Evolutionary conservation across 2,113 vertebrate genomes (phyloP).

Genomic region (Columba janthina): DNA sequence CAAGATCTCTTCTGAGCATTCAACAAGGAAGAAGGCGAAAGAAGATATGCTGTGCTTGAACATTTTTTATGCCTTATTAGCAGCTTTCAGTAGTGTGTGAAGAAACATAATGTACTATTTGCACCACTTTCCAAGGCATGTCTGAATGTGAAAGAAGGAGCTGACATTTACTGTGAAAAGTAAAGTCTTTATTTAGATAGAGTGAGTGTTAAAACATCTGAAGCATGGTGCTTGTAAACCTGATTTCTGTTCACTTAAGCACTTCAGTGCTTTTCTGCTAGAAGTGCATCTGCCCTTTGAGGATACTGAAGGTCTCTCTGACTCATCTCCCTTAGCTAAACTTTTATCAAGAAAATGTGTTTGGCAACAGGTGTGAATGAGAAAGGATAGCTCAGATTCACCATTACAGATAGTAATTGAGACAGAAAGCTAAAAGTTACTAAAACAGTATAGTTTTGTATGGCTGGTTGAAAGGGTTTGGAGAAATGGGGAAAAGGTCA

Average conservation of each 20-base stretch:
- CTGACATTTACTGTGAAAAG: conserved; percentile 44
- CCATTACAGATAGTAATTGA: not conserved
- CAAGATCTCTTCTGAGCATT: not conserved
- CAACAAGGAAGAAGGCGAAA: not conserved
- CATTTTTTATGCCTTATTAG: conserved; percentile 11
- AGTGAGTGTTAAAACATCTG: conserved; percentile 35
- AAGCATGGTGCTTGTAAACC: not conserved
- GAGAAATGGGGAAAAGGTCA: not conserved
- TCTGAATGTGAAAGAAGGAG: not conserved
- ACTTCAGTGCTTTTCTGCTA: conserved; percentile 13
- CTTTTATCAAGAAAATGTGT: not conserved
- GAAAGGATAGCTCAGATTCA: not conserved
- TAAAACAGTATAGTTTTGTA: not conserved
- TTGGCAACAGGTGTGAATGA: not conserved
- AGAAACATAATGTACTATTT: conserved; percentile 22
- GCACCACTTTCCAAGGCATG: not conserved
- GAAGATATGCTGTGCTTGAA: conserved; percentile 1
- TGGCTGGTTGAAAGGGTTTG: not conserved
- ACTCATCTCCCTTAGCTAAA: conserved; percentile 11
- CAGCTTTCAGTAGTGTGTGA: conserved; percentile 30
- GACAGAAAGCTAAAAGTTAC: not conserved
- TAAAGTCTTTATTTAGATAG: conserved; percentile 33
- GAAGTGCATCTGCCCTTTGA: not conserved
- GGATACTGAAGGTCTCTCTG: not conserved
- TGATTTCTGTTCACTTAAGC: conserved; percentile 49